A percentile compares a stretch with the other conserved stretches of the same genome.
These are phyloP conservation scores for Crambe crambe DNA, from an alignment of 37 sponge, comb jelly and placozoan species.

Conservation along the genomic window DNA sequence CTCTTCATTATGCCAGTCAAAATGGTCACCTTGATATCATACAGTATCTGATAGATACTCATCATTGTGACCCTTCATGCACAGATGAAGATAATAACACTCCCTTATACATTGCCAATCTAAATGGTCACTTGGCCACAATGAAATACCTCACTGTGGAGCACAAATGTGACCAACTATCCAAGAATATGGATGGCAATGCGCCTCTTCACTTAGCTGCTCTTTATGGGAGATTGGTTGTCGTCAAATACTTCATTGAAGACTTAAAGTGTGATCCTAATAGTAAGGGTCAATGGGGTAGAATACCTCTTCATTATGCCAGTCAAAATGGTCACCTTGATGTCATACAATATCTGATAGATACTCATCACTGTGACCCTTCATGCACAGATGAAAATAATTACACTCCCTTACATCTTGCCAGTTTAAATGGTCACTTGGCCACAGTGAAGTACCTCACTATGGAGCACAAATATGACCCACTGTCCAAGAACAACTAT, in stretches of 20 bases:
- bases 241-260: conserved; percentile 6
- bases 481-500: not conserved
- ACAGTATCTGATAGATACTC: not conserved
- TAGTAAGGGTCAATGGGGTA: not conserved
- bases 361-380: not conserved
- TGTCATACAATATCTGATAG: not conserved
- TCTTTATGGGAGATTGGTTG: not conserved
- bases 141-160: not conserved
- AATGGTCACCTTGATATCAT: conserved; percentile 1
- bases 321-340: not conserved
- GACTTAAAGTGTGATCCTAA: conserved; percentile 3
- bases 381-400: not conserved
- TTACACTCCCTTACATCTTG: conserved; percentile 5
- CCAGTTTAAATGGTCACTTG: not conserved
- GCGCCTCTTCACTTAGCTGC: conserved; percentile 3
- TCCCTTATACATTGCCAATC: not conserved
- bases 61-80: not conserved
- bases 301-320: conserved; percentile 22
- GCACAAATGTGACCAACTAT: not conserved
- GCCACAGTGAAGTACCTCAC: not conserved
- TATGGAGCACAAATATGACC: not conserved
- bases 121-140: conserved; percentile 5
- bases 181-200: not conserved
- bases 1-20: not conserved
- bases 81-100: not conserved